Evolutionary conservation across 30 jellyfish, hydroid and myxozoan genomes (phyloP).

Genomic region (Morbakka virulenta): DNA sequence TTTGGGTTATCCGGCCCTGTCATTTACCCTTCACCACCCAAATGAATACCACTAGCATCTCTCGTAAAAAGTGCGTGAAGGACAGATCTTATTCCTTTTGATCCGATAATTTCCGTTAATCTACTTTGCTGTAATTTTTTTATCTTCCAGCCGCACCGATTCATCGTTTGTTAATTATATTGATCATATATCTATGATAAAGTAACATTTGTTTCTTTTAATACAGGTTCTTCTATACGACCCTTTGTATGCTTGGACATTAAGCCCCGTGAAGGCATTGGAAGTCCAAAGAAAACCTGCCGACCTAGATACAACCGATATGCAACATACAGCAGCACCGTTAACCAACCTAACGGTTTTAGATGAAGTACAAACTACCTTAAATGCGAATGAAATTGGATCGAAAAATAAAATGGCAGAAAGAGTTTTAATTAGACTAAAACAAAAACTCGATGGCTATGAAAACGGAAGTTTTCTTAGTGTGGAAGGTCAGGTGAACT

Average conservation of each 20-base stretch:
- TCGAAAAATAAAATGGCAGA: slow-evolving; percentile 90
- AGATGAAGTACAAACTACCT: slow-evolving; percentile 43
- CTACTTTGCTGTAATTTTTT: no score
- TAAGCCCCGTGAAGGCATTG: slow-evolving; percentile 69
- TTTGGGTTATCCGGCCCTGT: no score
- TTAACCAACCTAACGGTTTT: slow-evolving; percentile 19
- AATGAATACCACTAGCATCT: no score
- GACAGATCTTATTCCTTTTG: no score
- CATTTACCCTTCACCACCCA: no score
- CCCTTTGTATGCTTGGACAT: slow-evolving; percentile 91
- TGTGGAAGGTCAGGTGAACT: slow-evolving; percentile 89
- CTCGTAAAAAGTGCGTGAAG: no score
- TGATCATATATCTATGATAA: no score
- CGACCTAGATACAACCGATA: slow-evolving; percentile 24
- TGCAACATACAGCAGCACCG: slow-evolving; percentile 20
- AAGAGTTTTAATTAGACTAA: slow-evolving; percentile 70
- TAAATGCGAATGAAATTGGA: slow-evolving; percentile 42
- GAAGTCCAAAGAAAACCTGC: slow-evolving; percentile 57
- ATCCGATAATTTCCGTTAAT: no score
- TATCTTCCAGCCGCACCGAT: no score
- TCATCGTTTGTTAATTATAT: no score
- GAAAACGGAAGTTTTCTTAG: slow-evolving; percentile 81
- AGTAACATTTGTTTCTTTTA: no score
- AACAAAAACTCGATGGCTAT: slow-evolving; percentile 80
- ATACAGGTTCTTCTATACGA: slow-evolving; percentile 93